Evolutionary conservation across 2,888 invertebrate genomes (phyloP).

Genomic region (Drosophila flavopinicola): DNA sequence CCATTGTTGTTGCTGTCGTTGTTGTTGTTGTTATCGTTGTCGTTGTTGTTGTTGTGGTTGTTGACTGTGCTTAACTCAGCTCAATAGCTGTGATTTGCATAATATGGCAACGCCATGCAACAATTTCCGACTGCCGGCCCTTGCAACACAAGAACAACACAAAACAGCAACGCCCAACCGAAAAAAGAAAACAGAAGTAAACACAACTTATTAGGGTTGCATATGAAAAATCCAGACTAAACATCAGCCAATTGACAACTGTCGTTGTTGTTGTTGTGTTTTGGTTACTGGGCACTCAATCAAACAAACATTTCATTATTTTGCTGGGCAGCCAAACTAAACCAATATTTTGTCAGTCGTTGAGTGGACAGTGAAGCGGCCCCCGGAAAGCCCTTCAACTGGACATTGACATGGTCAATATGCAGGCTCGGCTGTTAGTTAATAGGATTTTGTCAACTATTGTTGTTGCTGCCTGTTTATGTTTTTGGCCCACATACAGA

Average conservation of each 20-base stretch:
- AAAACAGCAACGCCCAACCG: conserved; percentile 9
- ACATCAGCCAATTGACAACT: conserved; percentile 18
- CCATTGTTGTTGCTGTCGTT: conserved; percentile 16
- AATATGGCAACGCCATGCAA: conserved; percentile 70
- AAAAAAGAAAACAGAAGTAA: neutral
- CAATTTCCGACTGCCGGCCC: conserved; percentile 61
- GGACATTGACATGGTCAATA: conserved; percentile 11
- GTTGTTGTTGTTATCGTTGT: conserved; percentile 16
- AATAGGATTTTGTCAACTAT: conserved; percentile 53
- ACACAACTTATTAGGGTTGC: conserved; percentile 54
- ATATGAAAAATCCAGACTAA: conserved; percentile 56
- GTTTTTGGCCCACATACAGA: conserved; percentile 14
- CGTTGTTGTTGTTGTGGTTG: conserved; percentile 38
- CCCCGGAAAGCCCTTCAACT: neutral
- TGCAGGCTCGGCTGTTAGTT: conserved; percentile 37
- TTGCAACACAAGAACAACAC: too few relatives aligned
- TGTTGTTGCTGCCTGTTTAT: conserved; percentile 19
- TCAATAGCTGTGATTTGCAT: conserved; percentile 72
- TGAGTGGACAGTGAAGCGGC: conserved; percentile 17
- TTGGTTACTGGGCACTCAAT: conserved; percentile 34
- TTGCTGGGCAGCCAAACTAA: conserved; percentile 44
- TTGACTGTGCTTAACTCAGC: conserved; percentile 55
- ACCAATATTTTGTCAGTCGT: conserved; percentile 52
- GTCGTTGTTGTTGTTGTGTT: neutral
- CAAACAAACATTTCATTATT: conserved; percentile 69